Percentiles rank a stretch among this genome's conserved stretches.
Evolutionary conservation across 1,140 invertebrate genomes (phyloP).

Genomic region (Schlechtendalia chinensis): DNA sequence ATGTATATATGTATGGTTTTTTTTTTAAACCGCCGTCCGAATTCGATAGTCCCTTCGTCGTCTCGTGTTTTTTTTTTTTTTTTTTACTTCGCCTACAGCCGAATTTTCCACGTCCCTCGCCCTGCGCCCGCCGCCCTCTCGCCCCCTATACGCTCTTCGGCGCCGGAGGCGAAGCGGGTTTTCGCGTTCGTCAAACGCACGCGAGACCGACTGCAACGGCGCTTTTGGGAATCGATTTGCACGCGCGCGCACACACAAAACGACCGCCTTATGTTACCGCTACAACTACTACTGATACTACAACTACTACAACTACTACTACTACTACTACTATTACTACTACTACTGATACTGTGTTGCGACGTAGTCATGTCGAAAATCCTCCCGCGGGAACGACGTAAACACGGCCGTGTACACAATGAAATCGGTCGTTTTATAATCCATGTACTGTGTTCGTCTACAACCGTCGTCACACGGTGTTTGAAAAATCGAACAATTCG

Average conservation of each 20-base stretch:
- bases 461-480: too few species aligned
- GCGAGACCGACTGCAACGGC: neutral
- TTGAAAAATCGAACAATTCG: too few species aligned
- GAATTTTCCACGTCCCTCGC: neutral
- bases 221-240: slow-evolving; percentile 31
- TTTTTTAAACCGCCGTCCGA: neutral
- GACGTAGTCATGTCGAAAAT: too few species aligned
- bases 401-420: too few species aligned
- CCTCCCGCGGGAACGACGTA: too few species aligned
- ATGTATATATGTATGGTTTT: too few species aligned
- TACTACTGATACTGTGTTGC: neutral
- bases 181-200: slow-evolving; percentile 32
- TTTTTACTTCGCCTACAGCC: neutral
- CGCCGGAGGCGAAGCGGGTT: slow-evolving; percentile 14
- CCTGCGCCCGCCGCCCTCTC: too few species aligned
- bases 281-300: too few species aligned
- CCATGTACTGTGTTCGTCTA: too few species aligned
- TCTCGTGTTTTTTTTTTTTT: neutral
- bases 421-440: too few species aligned
- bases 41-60: neutral
- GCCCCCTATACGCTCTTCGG: too few species aligned
- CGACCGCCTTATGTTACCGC: slow-evolving; percentile 16
- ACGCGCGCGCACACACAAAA: neutral
- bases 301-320: neutral
- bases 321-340: neutral